Percentiles rank a stretch among this genome's conserved stretches.
Conservation (phyloP, 92 coral and sea anemone species). For the Phymanthus crucifer region DNA sequence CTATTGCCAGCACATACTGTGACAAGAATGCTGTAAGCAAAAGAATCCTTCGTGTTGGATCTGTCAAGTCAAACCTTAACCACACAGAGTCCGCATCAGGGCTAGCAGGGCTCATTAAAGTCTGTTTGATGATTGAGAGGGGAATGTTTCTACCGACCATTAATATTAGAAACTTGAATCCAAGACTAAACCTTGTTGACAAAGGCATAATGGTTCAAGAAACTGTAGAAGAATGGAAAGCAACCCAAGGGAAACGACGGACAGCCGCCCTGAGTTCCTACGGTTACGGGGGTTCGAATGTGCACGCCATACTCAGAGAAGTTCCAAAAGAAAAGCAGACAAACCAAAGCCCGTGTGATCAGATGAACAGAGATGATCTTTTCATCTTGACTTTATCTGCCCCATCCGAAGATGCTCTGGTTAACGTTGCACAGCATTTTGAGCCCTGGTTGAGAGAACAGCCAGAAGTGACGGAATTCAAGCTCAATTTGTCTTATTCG, state of each 20-base stretch:
- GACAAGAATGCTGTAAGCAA: conserved; percentile 21
- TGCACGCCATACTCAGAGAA: conserved; percentile 69
- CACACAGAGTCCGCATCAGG: conserved; percentile 88
- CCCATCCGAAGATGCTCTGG: conserved; percentile 57
- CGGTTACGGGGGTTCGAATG: conserved; percentile 91
- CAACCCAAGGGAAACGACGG: conserved; percentile 53
- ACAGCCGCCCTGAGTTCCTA: conserved; percentile 78
- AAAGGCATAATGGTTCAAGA: conserved; percentile 73
- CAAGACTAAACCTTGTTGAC: conserved; percentile 63
- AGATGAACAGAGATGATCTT: not conserved
- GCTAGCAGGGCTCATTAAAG: conserved; percentile 76
- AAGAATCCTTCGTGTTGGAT: conserved; percentile 67
- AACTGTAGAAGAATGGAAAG: conserved; percentile 56
- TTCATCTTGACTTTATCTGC: conserved; percentile 61
- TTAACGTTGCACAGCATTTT: conserved; percentile 43
- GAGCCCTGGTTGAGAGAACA: conserved; percentile 58
- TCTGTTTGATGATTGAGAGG: conserved; percentile 68
- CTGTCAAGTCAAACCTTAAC: conserved; percentile 85
- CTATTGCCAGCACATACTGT: conserved; percentile 69
- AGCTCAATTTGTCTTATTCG: conserved; percentile 68
- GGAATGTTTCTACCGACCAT: conserved; percentile 67
- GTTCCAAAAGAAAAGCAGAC: not conserved
- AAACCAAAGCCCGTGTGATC: not conserved
- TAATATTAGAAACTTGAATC: conserved; percentile 54
- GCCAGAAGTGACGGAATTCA: conserved; percentile 34